Conservation (phyloP, 2,888 invertebrate genomes). For the Nebria salina region DNA sequence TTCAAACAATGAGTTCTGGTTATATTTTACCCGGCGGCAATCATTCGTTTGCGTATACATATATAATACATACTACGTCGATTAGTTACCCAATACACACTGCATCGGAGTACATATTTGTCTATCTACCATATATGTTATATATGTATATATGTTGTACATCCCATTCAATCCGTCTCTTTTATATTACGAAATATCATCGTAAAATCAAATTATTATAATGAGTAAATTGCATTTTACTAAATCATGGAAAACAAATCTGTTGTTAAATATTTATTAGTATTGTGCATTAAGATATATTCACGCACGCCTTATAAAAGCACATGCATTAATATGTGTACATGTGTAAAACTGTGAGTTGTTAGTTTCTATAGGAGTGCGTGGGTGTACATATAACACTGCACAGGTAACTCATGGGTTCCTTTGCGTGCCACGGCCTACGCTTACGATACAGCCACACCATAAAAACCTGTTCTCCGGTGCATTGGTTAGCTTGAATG, state of each 20-base stretch:
- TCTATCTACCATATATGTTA: too few species aligned
- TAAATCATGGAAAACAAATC: not conserved
- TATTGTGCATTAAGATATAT: not conserved
- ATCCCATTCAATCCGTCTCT: too few species aligned
- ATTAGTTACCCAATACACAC: too few species aligned
- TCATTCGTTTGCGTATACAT: not conserved
- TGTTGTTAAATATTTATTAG: not conserved
- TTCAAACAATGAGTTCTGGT: not conserved
- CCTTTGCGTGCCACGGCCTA: constrained; percentile 16
- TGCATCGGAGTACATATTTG: too few species aligned
- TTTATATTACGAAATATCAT: too few species aligned
- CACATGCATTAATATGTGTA: not conserved
- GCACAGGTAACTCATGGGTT: not conserved
- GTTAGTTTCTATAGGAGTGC: not conserved
- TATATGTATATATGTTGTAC: too few species aligned
- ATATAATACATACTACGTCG: not conserved
- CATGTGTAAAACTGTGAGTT: not conserved
- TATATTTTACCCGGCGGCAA: not conserved
- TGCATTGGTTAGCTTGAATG: not conserved
- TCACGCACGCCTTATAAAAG: not conserved
- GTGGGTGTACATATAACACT: not conserved
- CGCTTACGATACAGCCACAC: not conserved
- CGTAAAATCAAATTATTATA: too few species aligned
- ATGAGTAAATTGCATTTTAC: too few species aligned
- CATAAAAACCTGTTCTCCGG: too few species aligned